phyloP scores from a whole-genome alignment of 2,888 invertebrate species.

The Coecobrya sp. region DNA sequence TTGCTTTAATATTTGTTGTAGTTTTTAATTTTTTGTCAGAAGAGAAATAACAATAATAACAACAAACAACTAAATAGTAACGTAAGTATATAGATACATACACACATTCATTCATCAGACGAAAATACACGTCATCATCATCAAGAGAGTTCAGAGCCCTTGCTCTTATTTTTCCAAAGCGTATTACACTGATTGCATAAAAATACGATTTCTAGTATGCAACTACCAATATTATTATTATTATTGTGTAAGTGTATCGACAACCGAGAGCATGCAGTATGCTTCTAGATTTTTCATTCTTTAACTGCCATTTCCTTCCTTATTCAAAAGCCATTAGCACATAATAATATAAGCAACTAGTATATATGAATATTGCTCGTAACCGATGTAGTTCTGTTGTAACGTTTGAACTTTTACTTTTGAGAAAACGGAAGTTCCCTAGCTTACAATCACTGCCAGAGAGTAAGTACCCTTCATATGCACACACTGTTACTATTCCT shows the following conservation, averaged over 20 bases:
- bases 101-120: slow-evolving; percentile 21
- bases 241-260: neutral
- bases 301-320: slow-evolving; percentile 2
- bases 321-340: neutral
- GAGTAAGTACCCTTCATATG: neutral
- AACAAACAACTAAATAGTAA: neutral
- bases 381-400: neutral
- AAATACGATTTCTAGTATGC: neutral
- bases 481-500: neutral
- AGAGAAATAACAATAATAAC: neutral
- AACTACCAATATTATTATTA: neutral
- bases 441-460: neutral
- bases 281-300: neutral
- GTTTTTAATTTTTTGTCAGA: slow-evolving; percentile 13
- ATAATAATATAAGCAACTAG: neutral
- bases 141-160: slow-evolving; percentile 60
- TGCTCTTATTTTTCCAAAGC: slow-evolving; percentile 13
- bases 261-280: neutral
- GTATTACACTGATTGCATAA: slow-evolving; percentile 40
- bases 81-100: neutral
- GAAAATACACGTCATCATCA: neutral
- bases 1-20: slow-evolving; percentile 11
- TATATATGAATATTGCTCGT: neutral
- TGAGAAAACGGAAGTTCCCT: slow-evolving; percentile 73
- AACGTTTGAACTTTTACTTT: slow-evolving; percentile 75